A percentile compares a stretch with the other conserved stretches of the same genome.
Evolutionary conservation across 2,888 invertebrate species (phyloP).

Genomic region (Dicycla oo): DNA sequence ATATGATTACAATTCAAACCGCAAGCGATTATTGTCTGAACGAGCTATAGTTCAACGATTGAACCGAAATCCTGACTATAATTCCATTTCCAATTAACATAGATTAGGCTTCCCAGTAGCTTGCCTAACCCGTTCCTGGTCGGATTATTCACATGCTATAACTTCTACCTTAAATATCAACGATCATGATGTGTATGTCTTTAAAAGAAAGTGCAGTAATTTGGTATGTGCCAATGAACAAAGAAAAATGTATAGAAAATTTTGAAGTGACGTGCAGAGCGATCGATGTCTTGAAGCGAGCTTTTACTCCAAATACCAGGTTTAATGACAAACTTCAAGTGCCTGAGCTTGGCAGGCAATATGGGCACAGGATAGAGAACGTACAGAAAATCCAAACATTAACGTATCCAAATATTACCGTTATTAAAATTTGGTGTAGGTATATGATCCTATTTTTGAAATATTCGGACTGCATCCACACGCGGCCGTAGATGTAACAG

Average conservation of each 20-base stretch:
- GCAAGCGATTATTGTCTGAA: background rate
- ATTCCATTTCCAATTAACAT: background rate
- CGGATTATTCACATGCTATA: too few species aligned
- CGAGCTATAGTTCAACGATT: background rate
- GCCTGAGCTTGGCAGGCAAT: constrained; percentile 30
- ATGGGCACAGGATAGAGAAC: background rate
- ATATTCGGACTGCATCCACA: background rate
- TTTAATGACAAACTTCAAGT: constrained; percentile 41
- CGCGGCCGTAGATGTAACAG: background rate
- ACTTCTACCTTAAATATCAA: background rate
- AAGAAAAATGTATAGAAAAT: constrained; percentile 32
- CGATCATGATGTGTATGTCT: background rate
- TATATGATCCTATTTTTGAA: background rate
- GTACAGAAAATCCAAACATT: background rate
- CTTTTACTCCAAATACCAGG: constrained; percentile 45
- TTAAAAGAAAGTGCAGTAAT: constrained; percentile 10
- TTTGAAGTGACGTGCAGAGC: constrained; percentile 4
- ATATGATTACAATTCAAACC: constrained; percentile 10
- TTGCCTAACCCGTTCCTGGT: background rate
- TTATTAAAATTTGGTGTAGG: background rate
- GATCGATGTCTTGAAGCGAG: constrained; percentile 35
- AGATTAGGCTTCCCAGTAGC: background rate
- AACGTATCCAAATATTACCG: too few species aligned
- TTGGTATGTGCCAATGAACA: background rate
- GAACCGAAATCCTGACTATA: background rate